These are phyloP conservation scores for Squalus acanthias DNA, from an alignment of 2,797 vertebrate genomes.

Conservation along the genomic window DNA sequence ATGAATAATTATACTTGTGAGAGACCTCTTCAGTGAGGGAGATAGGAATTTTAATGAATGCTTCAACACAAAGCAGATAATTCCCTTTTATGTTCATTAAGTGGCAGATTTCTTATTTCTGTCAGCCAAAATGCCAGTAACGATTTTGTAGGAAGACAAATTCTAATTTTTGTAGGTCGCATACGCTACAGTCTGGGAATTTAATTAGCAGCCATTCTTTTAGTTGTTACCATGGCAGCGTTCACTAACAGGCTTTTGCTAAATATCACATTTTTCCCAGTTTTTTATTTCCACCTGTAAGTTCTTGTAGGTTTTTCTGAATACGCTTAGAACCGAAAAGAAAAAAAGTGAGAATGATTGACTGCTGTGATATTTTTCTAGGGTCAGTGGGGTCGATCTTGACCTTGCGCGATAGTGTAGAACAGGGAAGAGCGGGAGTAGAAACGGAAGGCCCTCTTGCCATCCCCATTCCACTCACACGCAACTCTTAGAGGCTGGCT, in stretches of 20 bases:
- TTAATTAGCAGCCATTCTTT: background rate
- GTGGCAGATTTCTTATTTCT: background rate
- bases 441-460: background rate
- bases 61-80: background rate
- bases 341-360: background rate
- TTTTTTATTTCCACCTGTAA: background rate
- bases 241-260: background rate
- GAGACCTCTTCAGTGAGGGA: background rate
- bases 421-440: background rate
- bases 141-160: background rate
- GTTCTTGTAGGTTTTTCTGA: background rate
- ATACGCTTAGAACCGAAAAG: too few species aligned
- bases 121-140: background rate
- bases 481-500: background rate
- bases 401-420: background rate
- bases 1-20: background rate
- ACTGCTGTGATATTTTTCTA: background rate
- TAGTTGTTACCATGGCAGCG: background rate
- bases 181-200: background rate
- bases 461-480: background rate
- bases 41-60: slow-evolving; percentile 4
- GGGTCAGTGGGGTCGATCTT: background rate
- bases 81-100: background rate
- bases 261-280: background rate
- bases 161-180: background rate